Percentiles rank a stretch among this genome's conserved stretches.
These are phyloP conservation scores for Xylocopa sonorina DNA, from an alignment of 1,140 invertebrate species.

Conservation along the genomic window DNA sequence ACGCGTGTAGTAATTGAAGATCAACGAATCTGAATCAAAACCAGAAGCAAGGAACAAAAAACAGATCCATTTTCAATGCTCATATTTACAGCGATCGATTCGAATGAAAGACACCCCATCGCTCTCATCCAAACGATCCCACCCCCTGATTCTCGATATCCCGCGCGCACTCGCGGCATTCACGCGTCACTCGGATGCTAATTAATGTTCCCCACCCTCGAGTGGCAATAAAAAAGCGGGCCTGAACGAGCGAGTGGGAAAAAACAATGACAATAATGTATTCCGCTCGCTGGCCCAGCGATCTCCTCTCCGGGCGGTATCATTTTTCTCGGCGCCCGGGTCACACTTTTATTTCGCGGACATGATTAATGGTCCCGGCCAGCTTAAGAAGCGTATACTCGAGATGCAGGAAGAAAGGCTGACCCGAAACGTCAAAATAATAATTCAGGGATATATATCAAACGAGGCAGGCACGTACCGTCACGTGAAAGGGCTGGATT, in stretches of 20 bases:
- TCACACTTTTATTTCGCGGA: conserved; percentile 68
- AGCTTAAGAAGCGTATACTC: conserved; percentile 45
- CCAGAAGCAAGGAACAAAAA: too few relatives aligned
- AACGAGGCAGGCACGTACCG: conserved; percentile 41
- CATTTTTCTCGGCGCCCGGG: conserved; percentile 72
- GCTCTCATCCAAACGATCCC: neutral
- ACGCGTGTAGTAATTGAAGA: too few relatives aligned
- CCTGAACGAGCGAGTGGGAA: neutral
- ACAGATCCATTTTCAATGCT: neutral
- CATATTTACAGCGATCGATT: too few relatives aligned
- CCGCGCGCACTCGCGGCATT: neutral
- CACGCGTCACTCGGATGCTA: conserved; percentile 12
- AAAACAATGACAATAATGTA: conserved; percentile 71
- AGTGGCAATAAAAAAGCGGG: conserved; percentile 4
- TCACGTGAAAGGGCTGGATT: conserved; percentile 51
- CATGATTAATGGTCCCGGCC: conserved; percentile 71
- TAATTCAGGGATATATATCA: conserved; percentile 72
- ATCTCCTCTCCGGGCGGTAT: conserved; percentile 54
- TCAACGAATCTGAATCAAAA: too few relatives aligned
- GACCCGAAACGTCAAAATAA: conserved; percentile 73
- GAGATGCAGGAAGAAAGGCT: conserved; percentile 59
- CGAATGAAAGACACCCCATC: too few relatives aligned
- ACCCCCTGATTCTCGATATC: neutral
- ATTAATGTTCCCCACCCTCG: conserved; percentile 60
- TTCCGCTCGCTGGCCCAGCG: conserved; percentile 37